Evolutionary conservation across 2,113 vertebrate genomes (phyloP), one percentile per base, ranked within the genome.

Genomic region (Gracilinanus agilis): DNA sequence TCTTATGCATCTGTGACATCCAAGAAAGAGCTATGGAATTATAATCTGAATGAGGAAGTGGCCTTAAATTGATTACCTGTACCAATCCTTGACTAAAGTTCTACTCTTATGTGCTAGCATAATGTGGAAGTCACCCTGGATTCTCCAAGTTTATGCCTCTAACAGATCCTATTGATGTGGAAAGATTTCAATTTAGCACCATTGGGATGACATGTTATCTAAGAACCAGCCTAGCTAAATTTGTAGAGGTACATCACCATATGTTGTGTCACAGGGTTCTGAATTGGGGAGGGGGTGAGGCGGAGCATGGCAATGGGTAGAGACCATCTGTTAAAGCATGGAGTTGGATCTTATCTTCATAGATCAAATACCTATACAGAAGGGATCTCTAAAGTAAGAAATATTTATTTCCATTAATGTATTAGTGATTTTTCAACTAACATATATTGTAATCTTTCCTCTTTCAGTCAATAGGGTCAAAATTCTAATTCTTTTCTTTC

Each of bases 1-100:
- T 95, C 90, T 16, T 44, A 54, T 53, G 40, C 21, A 24, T 34
- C 44, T 8, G 27, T 67, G 55, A 90, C 2, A 55, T 40, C 3
- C n/a, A 24, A 55, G 44, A 25, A 92, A 94, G 91, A 53, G 58
- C 11, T 54, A 88, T 12, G 40, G 49, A 95, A 95, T 90, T 96
- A 58, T 92, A n/a, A 44, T 54, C n/a, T 53, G 55, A n/a, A 54
- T 12, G 88, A 23, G 90, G 49, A 94, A 96, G 10, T 44, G 90
- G 92, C 90, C 53, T 24, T 83, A 92, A 44, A 11, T 8, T 92
- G 88, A 49, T 9, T 40, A 40, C 19, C n/a, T 83, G n/a, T 7
- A 83, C 1, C 67, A 83, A 40, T 83, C 7, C 67, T 83, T 40
- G 34, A 40, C 5, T 83, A 83, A 83, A 40, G 19, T 83, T 40